These are phyloP conservation scores for Siderastrea siderea DNA, from an alignment of 92 coral and sea anemone genomes.

Conservation along the genomic window DNA sequence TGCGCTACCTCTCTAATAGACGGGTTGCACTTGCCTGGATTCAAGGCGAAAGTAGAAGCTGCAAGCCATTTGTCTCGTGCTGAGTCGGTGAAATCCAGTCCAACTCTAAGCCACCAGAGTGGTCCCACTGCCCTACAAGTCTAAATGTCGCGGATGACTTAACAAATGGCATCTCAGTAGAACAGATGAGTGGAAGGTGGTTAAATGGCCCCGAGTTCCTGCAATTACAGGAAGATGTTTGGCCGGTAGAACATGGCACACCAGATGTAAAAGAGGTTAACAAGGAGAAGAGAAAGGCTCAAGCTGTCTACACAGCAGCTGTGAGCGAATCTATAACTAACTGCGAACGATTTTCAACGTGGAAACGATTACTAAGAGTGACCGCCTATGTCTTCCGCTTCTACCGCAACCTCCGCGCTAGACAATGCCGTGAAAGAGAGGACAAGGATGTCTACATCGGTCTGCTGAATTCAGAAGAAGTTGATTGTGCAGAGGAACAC, in stretches of 20 bases:
- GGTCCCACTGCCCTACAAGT: slow-evolving; percentile 32
- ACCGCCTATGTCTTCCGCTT: too few relatives aligned
- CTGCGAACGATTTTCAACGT: too few relatives aligned
- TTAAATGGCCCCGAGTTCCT: neutral
- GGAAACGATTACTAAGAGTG: too few relatives aligned
- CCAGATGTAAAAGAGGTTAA: neutral
- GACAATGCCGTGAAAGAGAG: too few relatives aligned
- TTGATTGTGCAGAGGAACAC: too few relatives aligned
- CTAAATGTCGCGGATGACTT: slow-evolving; percentile 57
- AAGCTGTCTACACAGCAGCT: too few relatives aligned
- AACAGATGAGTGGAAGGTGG: slow-evolving; percentile 45
- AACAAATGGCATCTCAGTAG: slow-evolving; percentile 57
- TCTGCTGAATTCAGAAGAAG: too few relatives aligned
- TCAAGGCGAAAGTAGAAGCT: slow-evolving; percentile 12
- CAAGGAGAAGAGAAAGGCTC: neutral
- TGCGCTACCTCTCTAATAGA: slow-evolving; percentile 49
- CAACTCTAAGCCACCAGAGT: neutral
- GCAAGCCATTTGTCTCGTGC: neutral
- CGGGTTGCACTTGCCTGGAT: slow-evolving; percentile 44
- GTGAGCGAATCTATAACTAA: too few relatives aligned
- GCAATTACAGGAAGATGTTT: neutral
- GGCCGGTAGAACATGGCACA: neutral
- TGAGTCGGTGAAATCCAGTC: neutral
- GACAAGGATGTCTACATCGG: too few relatives aligned
- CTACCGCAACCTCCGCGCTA: too few relatives aligned